Conservation (phyloP, 2,888 invertebrate genomes). For the Dynastes tityus region DNA sequence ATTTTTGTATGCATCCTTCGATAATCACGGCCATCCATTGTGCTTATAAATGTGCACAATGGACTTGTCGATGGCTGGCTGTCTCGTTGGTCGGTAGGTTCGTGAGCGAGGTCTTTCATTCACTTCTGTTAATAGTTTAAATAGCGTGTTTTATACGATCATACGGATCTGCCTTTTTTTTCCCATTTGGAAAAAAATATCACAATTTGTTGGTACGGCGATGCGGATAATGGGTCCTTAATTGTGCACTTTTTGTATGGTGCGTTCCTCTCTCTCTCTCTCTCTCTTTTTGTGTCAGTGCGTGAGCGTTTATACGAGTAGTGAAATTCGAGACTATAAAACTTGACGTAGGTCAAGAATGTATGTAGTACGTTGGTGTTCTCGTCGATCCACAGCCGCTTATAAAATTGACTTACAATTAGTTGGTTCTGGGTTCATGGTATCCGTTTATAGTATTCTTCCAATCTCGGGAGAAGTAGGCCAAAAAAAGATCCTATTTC, state of each 20-base stretch:
- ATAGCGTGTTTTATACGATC: conserved; percentile 59
- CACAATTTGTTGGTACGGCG: conserved; percentile 55
- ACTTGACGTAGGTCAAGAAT: conserved; percentile 49
- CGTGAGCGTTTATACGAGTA: conserved; percentile 9
- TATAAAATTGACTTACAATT: conserved; percentile 13
- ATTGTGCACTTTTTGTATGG: conserved; percentile 54
- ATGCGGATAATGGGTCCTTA: conserved; percentile 54
- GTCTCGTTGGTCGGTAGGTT: conserved; percentile 1
- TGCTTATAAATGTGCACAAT: conserved; percentile 58
- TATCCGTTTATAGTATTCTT: not conserved
- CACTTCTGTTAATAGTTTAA: conserved; percentile 59
- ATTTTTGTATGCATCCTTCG: conserved; percentile 58
- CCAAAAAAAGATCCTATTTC: too few relatives aligned
- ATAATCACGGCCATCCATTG: conserved; percentile 57
- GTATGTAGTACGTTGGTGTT: conserved; percentile 18
- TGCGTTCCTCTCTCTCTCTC: not conserved
- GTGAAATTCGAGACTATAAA: conserved; percentile 44
- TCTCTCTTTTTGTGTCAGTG: conserved; percentile 18
- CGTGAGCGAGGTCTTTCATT: conserved; percentile 53
- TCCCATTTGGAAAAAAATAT: conserved; percentile 47
- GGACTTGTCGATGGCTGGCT: conserved; percentile 57
- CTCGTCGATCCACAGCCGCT: conserved; percentile 4
- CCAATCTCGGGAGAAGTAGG: too few relatives aligned
- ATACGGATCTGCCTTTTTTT: conserved; percentile 54
- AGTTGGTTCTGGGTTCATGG: not conserved